Conservation (phyloP, 2,113 vertebrate species). For the Lepidothrix coronata region DNA sequence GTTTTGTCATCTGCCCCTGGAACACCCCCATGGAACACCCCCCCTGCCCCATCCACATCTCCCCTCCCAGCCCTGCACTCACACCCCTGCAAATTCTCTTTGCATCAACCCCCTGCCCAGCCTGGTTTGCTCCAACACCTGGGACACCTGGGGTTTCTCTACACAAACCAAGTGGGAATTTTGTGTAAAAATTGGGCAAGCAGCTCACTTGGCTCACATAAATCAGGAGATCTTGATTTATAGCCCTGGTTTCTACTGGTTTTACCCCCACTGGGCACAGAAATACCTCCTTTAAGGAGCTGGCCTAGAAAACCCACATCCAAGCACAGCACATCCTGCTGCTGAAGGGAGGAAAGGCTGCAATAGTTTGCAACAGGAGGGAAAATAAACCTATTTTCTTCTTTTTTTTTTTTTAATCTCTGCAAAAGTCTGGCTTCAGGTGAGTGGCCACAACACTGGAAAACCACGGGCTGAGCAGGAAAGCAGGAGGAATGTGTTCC, state of each 20-base stretch:
- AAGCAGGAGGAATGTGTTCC: fast-evolving
- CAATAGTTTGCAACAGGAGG: not conserved
- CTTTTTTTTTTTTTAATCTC: not conserved
- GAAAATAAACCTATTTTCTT: not conserved
- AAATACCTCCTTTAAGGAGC: not conserved
- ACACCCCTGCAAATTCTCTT: not conserved
- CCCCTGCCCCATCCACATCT: not conserved
- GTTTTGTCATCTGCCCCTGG: not conserved
- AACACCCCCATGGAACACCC: not conserved
- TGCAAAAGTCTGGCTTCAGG: not conserved
- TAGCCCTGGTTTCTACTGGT: not conserved
- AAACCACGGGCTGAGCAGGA: not conserved
- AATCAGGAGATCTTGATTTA: not conserved
- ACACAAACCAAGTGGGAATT: not conserved
- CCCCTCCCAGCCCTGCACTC: not conserved
- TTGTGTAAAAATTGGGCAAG: not conserved
- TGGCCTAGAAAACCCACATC: not conserved
- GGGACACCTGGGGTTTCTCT: not conserved
- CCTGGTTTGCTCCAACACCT: not conserved
- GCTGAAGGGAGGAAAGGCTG: not conserved
- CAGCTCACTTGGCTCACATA: not conserved
- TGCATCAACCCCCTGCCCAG: not conserved
- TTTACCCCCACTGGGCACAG: not conserved
- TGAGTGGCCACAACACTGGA: fast-evolving
- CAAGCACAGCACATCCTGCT: not conserved